These are phyloP conservation scores for Coelopa frigida DNA, from an alignment of 1,140 invertebrate genomes.

Conservation along the genomic window DNA sequence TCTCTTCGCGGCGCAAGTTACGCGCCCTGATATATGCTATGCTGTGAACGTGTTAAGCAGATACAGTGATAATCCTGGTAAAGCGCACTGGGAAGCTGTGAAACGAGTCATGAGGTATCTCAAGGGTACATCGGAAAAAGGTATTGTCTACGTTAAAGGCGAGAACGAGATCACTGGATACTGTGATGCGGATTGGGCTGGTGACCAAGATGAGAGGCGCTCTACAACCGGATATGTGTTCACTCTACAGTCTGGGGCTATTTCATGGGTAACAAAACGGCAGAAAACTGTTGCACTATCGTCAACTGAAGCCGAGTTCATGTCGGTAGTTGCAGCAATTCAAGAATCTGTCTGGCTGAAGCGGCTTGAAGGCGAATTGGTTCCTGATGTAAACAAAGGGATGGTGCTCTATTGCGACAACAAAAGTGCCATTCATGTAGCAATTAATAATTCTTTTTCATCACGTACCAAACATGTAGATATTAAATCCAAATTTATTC, in stretches of 20 bases:
- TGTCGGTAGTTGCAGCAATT: conserved; percentile 24
- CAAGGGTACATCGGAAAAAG: conserved; percentile 24
- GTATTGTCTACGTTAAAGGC: conserved; percentile 1
- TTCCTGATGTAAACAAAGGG: neutral
- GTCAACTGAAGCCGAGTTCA: conserved; percentile 34
- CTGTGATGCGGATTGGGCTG: conserved; percentile 20
- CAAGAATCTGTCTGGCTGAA: conserved; percentile 16
- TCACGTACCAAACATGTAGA: conserved; percentile 27
- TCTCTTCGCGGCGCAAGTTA: conserved; percentile 32
- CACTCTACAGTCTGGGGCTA: conserved; percentile 14
- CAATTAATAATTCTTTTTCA: conserved; percentile 12
- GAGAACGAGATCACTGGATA: conserved; percentile 7
- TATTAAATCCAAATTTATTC: conserved; percentile 22
- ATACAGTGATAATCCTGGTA: conserved; percentile 22
- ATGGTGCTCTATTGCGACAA: conserved; percentile 19
- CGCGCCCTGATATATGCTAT: conserved; percentile 43
- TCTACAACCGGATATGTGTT: conserved; percentile 38
- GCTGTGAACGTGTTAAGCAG: conserved; percentile 22
- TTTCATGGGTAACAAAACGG: conserved; percentile 32
- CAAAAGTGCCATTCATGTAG: conserved; percentile 21
- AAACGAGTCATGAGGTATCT: conserved; percentile 40
- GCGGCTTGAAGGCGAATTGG: conserved; percentile 1
- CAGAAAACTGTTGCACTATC: conserved; percentile 32
- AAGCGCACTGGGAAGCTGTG: conserved; percentile 28
- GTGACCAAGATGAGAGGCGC: conserved; percentile 15